Evolutionary conservation across 35 echinoderm and acorn worm species (phyloP), one percentile per base, ranked within the genome.

Genomic region (Anneissia japonica): DNA sequence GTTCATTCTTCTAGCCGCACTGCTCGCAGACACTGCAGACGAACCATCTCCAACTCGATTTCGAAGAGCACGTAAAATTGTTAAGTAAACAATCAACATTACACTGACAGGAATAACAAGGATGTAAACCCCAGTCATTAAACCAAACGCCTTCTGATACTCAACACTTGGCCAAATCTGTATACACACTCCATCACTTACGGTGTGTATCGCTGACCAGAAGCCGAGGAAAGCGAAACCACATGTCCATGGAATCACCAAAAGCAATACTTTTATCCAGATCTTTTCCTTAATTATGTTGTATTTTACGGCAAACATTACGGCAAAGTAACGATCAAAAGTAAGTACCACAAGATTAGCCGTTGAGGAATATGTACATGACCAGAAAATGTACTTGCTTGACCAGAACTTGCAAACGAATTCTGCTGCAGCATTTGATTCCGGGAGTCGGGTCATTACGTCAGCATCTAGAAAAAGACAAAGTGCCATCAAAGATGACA

Each of bases 381-480:
- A 83, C 96, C 96, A 99, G 0, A 99, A 86, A 0, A 89, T 89
- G 79, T 93, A 99, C 45, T 91, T 92, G 16, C 92, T 94, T 12
- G 77, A 36, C 96, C 96, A 99, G 51, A 99, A 84, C 72, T 89
- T 94, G 35, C 96, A 94, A 0, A 94, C 21, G 30, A 99, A 89
- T 0, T 74, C 40, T 4, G 86, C 87, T 26, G 38, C 76, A 31
- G 36, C 0, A 0, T 43, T 3, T 3, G 85, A 26, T 5, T 41
- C 12, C 1, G 87, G 82, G 12, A 86, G 72, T 35, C 34, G 74
- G 17, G 36, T 35, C 28, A 38, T 39, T 2, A 81, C 31, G 35
- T 36, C 30, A 6, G 79, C 35, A 30, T 39, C 79, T 0, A 81
- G 36, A 6, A 38, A 37, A 14, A 81, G 36, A 39, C n/a, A 37